Evolutionary conservation across 2,113 vertebrate genomes (phyloP), one percentile per base, ranked within the genome.

Genomic region (Strix uralensis): DNA sequence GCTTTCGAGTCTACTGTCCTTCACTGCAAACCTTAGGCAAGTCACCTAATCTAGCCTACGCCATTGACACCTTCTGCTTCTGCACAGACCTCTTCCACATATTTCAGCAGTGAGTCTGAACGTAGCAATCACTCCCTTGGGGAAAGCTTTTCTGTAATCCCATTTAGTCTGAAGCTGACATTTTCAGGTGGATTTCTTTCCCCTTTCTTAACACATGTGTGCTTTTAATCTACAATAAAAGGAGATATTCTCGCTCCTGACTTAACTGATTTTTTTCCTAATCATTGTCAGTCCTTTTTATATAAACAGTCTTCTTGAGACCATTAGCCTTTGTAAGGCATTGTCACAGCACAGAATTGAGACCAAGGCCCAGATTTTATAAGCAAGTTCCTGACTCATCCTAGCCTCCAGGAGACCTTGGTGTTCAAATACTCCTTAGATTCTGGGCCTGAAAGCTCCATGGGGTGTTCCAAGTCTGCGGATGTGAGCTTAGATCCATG

Each of bases 21-120:
- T 83, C 32, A 25, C 29, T 51, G 19, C 19, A n/a, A 79, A 13
- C 7, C 29, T 42, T n/a, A 22, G 19, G 46, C 21, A 23, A n/a
- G 36, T 19, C 29, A 52, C 15, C 23, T 61, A 10, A 19, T 10
- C 17, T 4, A 36, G 8, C 11, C 23, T 19, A 7, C 8, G 26
- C 11, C 51, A 70, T 75, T 23, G 38, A 12, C 70, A 25, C 46
- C 59, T 57, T 6, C 74, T 92, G 52, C 30, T 44, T 22, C 71
- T 4, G 7, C 27, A 42, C 47, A 14, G 23, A 7, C 3, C 5
- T 62, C 25, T 17, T 17, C 70, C 49, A 8, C 0, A 0, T 6
- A 13, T 40, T 83, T 25, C 49, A 57, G 3, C 0, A 1, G 11
- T 34, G 34, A 11, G 4, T 1, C 6, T 27, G 19, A 13, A 4